Evolutionary conservation across 2,888 invertebrate species (phyloP).

Genomic region (Abrostola triplasia): DNA sequence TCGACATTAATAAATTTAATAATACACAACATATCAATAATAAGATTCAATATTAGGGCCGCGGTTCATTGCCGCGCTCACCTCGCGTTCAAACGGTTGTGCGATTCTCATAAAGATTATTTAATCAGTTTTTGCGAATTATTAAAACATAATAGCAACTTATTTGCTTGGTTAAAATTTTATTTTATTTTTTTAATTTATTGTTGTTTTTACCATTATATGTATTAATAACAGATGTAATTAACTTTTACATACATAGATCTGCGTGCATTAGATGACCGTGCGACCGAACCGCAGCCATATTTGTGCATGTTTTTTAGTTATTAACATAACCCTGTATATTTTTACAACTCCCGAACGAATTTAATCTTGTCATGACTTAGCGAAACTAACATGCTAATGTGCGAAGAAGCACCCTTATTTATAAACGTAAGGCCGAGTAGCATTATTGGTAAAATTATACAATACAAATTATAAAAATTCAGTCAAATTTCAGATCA

Average conservation of each 20-base stretch:
- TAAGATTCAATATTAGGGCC: slow-evolving; percentile 34
- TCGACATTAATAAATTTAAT: slow-evolving; percentile 40
- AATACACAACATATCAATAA: slow-evolving; percentile 52
- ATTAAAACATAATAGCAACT: no score
- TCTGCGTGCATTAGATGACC: background rate
- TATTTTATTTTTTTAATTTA: no score
- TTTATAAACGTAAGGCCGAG: slow-evolving; percentile 33
- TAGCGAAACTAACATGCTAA: slow-evolving; percentile 56
- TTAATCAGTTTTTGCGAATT: no score
- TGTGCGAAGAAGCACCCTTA: slow-evolving; percentile 70
- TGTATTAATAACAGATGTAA: background rate
- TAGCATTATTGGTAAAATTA: slow-evolving; percentile 31
- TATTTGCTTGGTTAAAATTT: no score
- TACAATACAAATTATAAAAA: slow-evolving; percentile 14
- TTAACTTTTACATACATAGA: background rate
- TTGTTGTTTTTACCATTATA: no score
- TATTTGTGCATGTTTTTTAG: slow-evolving; percentile 46
- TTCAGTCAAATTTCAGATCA: background rate
- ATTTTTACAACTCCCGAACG: slow-evolving; percentile 46
- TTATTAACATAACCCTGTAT: slow-evolving; percentile 69
- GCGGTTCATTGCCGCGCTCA: slow-evolving; percentile 18
- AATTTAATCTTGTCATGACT: slow-evolving; percentile 58
- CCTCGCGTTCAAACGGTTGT: background rate
- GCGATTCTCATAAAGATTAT: background rate
- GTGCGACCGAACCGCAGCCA: slow-evolving; percentile 17